A percentile compares a stretch with the other conserved stretches of the same genome.
These are phyloP conservation scores for Lepilemur ruficaudatus DNA, from an alignment of 2,797 vertebrate species.

Conservation along the genomic window DNA sequence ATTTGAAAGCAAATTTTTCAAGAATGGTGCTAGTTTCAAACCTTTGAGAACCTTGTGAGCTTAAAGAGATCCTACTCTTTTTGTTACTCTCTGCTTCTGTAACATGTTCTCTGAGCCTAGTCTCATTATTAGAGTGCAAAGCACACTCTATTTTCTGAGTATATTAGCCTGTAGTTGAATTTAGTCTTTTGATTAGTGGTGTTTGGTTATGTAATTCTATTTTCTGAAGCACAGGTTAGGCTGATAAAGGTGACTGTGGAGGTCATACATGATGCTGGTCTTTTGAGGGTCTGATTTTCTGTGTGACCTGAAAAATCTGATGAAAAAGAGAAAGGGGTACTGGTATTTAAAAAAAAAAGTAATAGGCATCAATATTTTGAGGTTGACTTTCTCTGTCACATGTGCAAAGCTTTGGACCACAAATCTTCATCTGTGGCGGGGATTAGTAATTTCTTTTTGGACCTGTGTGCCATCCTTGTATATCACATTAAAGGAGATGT, in stretches of 20 bases:
- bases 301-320: background rate
- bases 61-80: background rate
- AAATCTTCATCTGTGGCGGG: background rate
- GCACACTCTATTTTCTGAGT: background rate
- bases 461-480: background rate
- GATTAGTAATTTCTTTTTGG: background rate
- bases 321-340: background rate
- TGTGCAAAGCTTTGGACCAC: background rate
- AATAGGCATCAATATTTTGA: background rate
- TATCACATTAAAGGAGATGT: background rate
- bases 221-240: constrained; percentile 6
- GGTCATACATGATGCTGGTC: background rate
- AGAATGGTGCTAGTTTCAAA: background rate
- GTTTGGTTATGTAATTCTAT: background rate
- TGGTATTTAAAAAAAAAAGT: background rate
- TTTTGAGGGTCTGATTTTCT: constrained; percentile 16
- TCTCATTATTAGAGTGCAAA: background rate
- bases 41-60: background rate
- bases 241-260: background rate
- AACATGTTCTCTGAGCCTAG: background rate
- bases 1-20: background rate
- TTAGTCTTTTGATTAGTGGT: background rate
- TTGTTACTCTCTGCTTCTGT: background rate
- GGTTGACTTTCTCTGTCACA: background rate
- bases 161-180: background rate